Percentiles rank a stretch among this genome's conserved stretches.
Conservation (phyloP, 2,797 vertebrate species). For the Limnodromus scolopaceus region DNA sequence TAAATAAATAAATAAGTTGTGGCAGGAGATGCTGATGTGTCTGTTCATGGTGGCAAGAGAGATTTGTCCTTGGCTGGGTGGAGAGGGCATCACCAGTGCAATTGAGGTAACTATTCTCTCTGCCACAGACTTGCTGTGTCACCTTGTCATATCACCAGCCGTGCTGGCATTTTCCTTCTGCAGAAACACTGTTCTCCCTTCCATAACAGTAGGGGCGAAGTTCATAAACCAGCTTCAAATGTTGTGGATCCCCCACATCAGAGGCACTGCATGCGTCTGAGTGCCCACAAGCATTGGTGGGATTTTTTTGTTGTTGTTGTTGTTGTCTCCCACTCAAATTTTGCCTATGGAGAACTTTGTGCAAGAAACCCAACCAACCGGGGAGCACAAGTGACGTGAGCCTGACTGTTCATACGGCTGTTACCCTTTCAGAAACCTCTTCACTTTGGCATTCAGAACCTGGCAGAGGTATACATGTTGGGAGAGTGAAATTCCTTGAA, state of each 20-base stretch:
- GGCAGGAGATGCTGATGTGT: background rate
- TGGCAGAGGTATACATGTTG: too few species aligned
- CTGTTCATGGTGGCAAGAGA: background rate
- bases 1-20: background rate
- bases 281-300: background rate
- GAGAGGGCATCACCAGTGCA: background rate
- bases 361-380: rapidly evolving
- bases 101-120: background rate
- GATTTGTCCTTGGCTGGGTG: background rate
- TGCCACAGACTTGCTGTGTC: background rate
- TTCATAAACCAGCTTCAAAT: background rate
- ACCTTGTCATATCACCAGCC: background rate
- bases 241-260: too few species aligned
- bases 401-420: background rate
- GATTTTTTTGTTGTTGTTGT: too few species aligned
- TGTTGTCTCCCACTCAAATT: background rate
- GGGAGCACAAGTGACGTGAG: rapidly evolving
- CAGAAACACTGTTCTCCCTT: background rate
- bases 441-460: background rate
- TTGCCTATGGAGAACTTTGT: rapidly evolving
- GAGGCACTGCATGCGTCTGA: background rate
- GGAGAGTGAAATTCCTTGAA: background rate
- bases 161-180: rapidly evolving
- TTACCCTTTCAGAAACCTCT: background rate
- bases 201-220: rapidly evolving